Evolutionary conservation across 2,888 invertebrate species (phyloP), one percentile per base, ranked within the genome.

Genomic region (Halictus quadricinctus): DNA sequence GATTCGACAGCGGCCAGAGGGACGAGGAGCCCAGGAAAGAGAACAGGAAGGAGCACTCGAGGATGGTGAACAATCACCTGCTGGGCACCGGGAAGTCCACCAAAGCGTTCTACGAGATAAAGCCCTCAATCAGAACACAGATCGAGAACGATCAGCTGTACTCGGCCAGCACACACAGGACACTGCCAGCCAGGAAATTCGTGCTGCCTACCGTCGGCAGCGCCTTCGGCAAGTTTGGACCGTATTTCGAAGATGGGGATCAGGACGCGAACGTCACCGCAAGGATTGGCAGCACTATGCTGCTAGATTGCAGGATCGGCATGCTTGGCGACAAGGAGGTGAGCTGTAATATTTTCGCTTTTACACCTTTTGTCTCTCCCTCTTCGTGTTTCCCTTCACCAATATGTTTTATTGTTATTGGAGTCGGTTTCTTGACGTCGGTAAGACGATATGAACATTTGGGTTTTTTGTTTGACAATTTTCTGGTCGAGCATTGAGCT

Each of bases 191-290:
- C 36, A 87, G 88, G 69, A 91, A 84, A 72, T 91, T 92, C 73
- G 86, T 92, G n/a, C 83, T 94, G 79, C 94, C 94, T 12, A 94
- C 93, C 82, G 90, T 93, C 8, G 91, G 93, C 81, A 94, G 94
- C 80, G 94, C 93, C 46, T 91, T 93, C 54, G 94, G 95, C 21
- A 94, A 95, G 82, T 95, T 94, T 76, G 95, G 95, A 1, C 96
- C 96, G 4, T 96, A 96, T 93, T 96, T 96, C 93, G 96, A 96
- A 92, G 96, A 96, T 88, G 96, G 96, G 81, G 94, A 95, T 41
- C 95, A 95, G 81, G 95, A 95, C 66, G 93, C 95, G 88, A 96
- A 96, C 90, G 94, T 96, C 81, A 96, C 96, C 36, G 95, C 96
- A 12, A 95, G 96, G 87, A 95, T 96, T 84, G 96, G 96, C 76